Conservation (phyloP, 2,113 vertebrate species). For the Peromyscus polionotus region DNA sequence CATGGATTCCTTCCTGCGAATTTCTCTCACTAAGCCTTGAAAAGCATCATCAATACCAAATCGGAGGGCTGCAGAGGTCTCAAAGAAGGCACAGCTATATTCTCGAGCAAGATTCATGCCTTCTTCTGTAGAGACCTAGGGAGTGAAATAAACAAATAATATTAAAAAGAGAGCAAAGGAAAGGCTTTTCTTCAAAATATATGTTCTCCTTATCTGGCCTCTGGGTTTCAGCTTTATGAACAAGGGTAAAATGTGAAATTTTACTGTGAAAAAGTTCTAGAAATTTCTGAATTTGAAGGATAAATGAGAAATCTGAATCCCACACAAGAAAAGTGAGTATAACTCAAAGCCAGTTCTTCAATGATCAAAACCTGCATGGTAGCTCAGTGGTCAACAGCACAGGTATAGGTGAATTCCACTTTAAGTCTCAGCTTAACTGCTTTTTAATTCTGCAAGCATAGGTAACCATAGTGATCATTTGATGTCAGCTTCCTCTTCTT, state of each 20-base stretch:
- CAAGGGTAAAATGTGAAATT: background rate
- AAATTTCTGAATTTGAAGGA: constrained; percentile 9
- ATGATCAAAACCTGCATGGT: background rate
- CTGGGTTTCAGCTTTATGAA: background rate
- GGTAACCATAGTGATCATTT: background rate
- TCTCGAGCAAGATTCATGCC: constrained; percentile 90
- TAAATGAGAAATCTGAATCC: background rate
- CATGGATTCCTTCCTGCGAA: constrained; percentile 88
- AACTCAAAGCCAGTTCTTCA: background rate
- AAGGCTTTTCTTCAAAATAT: background rate
- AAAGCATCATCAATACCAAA: constrained; percentile 92
- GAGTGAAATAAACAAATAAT: background rate
- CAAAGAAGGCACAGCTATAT: constrained; percentile 91
- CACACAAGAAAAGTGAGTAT: background rate
- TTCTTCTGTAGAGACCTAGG: constrained; percentile 91
- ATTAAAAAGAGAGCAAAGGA: background rate
- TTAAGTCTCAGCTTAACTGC: background rate
- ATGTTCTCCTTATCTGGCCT: background rate
- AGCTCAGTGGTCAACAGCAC: background rate
- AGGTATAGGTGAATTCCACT: background rate
- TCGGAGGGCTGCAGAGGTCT: constrained; percentile 91
- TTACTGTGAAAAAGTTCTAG: background rate
- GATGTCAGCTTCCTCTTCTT: background rate
- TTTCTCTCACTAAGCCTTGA: constrained; percentile 91
- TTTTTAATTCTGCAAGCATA: background rate